Evolutionary conservation across 2,888 invertebrate genomes (phyloP), one percentile per base, ranked within the genome.

Genomic region (Helleia helle): DNA sequence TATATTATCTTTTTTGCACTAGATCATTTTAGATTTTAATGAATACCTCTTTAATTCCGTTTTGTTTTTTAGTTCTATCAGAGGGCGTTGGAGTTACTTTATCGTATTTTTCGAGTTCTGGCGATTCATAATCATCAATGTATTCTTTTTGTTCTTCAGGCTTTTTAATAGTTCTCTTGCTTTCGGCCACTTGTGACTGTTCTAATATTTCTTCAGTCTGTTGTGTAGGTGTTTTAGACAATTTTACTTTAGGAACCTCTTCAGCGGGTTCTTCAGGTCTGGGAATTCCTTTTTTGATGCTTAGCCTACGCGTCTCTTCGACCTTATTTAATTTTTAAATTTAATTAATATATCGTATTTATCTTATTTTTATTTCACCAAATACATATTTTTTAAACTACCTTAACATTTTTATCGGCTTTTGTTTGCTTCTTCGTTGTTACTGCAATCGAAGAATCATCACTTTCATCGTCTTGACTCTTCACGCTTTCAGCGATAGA

Each of bases 41-140:
- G n/a, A 43, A 44, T 77, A 77, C 80, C 81, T 83, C 73, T 51
- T 65, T 59, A 47, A 80, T 62, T 42, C 81, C 81, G 43, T 83
- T 84, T 63, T 79, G 72, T 56, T 76, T 80, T 68, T 80, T 83
- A 29, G 60, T 59, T 49, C 63, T 81, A 50, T 83, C 83, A 18
- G 57, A 56, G 27, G 77, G 64, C 31, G 83, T 74, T 36, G 84
- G 84, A 52, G 81, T 71, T 27, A 85, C 47, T 68, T 88, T 88
- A 59, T 91, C 89, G 57, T 90, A 91, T 71, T 88, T 90, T 61
- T 92, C 91, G 43, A 92, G 77, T 17, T 88, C 89, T 0, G 92
- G 89, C 48, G 91, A 86, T 63, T 93, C 92, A 60, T 93, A 93
- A 71, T 93, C 93, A 27, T 90, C 90, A 41, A 88, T 79, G 38